A percentile compares a stretch with the other conserved stretches of the same genome.
These are phyloP conservation scores for Lobophora halterata DNA, from an alignment of 2,888 invertebrate species.

Conservation along the genomic window DNA sequence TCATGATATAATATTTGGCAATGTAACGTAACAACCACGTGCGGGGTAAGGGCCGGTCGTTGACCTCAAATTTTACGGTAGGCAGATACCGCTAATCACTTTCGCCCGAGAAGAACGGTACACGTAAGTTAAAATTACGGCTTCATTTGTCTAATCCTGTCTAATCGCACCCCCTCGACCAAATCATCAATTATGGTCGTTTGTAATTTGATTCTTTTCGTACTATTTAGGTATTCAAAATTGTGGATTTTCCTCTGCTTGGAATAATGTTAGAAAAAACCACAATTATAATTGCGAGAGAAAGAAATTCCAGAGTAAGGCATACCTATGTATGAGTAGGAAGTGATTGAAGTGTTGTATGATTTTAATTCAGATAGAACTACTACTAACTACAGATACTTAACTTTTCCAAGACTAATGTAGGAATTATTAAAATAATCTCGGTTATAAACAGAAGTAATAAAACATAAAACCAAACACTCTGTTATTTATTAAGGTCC, in stretches of 20 bases:
- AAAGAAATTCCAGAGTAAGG: too few relatives aligned
- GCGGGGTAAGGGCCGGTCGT: constrained; percentile 63
- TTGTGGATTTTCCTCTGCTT: not conserved
- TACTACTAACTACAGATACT: too few relatives aligned
- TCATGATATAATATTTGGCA: constrained; percentile 39
- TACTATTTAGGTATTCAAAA: constrained; percentile 2
- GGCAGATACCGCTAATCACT: constrained; percentile 61
- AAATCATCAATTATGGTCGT: constrained; percentile 21
- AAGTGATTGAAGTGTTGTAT: too few relatives aligned
- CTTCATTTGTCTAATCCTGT: constrained; percentile 31
- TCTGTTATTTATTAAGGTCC: too few relatives aligned
- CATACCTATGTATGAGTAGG: too few relatives aligned
- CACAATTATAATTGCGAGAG: not conserved
- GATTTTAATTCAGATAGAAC: too few relatives aligned
- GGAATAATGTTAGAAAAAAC: not conserved
- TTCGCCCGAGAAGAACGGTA: constrained; percentile 51
- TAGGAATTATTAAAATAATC: too few relatives aligned
- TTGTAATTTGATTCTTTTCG: constrained; percentile 15
- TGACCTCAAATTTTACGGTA: constrained; percentile 57
- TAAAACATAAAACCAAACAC: too few relatives aligned
- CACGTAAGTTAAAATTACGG: constrained; percentile 43
- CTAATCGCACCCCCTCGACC: constrained; percentile 29
- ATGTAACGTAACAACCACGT: constrained; percentile 48
- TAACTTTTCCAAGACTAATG: too few relatives aligned
- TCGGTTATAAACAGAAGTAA: too few relatives aligned